Evolutionary conservation across 2,888 invertebrate species (phyloP), one percentile per base, ranked within the genome.

Genomic region (Hypercompe scribonia): DNA sequence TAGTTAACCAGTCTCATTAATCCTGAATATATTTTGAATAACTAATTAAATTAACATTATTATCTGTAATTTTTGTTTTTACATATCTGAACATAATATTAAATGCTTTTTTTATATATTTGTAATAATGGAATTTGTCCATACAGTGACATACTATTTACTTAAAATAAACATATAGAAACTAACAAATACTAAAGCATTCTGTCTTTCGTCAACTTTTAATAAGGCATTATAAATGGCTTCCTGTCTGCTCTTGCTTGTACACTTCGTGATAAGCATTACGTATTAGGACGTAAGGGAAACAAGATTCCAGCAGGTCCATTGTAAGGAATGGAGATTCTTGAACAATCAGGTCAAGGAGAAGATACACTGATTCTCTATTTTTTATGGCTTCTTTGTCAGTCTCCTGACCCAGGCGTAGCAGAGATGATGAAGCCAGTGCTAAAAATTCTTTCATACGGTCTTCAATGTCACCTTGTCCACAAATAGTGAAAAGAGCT

Each of bases 221-320:
- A 68, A 77, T 79, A 82, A 80, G 50, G 79, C 79, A 85, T 92
- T 92, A 95, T 82, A 94, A 93, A 92, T 96, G 96, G 86, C 89
- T 88, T 70, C 96, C 92, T 86, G 96, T 93, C 89, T 98, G 98
- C 90, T 98, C 98, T 87, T 98, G 97, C 92, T 99, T 98, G 92
- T 99, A 98, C 78, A 99, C 99, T 86, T 98, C 98, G 92, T 99
- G 99, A 96, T 99, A 99, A 86, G 99, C 99, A 91, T 99, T 99
- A 75, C 99, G 97, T 87, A 99, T 98, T 70, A 99, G 96, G 34
- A 99, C 99, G 90, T 99, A 99, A 0, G 99, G 99, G 93, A 99
- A 99, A 93, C 99, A 99, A 21, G 99, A 99, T 93, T 99, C 99
- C 82, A 99, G 94, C 80, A 99, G 96, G 96, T 99, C 99, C 99